phyloP scores from a whole-genome alignment of 2,797 vertebrate species.

The Tragelaphus oryx region DNA sequence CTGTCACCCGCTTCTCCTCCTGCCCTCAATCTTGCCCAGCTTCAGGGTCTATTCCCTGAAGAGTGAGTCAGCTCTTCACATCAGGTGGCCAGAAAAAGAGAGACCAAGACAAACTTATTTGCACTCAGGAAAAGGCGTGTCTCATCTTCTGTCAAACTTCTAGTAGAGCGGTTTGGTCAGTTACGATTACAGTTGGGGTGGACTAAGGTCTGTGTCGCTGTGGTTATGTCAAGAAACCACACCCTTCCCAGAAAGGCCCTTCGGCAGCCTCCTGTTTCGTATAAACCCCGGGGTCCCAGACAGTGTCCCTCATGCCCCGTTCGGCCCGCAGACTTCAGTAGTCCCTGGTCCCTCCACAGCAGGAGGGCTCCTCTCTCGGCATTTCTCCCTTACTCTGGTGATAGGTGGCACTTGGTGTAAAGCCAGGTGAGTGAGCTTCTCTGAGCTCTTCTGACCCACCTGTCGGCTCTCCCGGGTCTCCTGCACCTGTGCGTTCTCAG shows the following conservation, averaged over 20 bases:
- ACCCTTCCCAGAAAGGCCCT: not conserved
- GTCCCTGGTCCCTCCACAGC: not conserved
- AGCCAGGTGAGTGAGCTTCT: not conserved
- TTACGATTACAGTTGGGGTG: too few species aligned
- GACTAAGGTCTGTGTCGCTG: not conserved
- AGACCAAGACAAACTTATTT: not conserved
- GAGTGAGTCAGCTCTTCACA: not conserved
- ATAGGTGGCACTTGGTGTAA: not conserved
- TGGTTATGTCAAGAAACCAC: not conserved
- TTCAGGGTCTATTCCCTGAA: not conserved
- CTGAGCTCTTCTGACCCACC: not conserved
- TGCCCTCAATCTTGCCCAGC: not conserved
- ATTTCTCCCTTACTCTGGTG: not conserved
- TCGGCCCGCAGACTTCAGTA: not conserved
- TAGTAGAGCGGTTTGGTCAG: not conserved
- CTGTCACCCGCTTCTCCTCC: not conserved
- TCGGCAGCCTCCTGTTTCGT: not conserved
- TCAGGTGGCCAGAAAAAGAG: not conserved
- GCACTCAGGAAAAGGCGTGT: not conserved
- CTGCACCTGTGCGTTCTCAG: not conserved
- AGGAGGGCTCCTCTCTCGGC: rapidly evolving
- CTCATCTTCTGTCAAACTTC: not conserved
- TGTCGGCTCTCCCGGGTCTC: rapidly evolving
- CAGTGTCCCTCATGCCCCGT: not conserved
- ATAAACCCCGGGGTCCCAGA: not conserved